These are phyloP conservation scores for Eupithecia tripunctaria DNA, from an alignment of 2,888 invertebrate genomes.

Conservation along the genomic window DNA sequence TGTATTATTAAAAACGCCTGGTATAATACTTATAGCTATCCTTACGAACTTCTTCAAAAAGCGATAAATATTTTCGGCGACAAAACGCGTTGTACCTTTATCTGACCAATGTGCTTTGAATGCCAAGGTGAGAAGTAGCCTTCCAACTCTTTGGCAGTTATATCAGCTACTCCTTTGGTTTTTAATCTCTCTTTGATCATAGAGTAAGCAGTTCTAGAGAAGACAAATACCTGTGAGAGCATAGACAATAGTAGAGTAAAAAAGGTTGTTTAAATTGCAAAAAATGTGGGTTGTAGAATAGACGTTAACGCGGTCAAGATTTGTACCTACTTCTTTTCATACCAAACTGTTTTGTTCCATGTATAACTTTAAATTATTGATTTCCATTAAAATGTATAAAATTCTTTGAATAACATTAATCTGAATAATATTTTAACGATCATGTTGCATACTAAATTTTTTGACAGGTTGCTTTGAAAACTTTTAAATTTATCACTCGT, in stretches of 20 bases:
- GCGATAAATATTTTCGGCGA: not conserved
- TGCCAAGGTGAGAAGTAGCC: conserved; percentile 95
- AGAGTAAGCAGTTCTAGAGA: conserved; percentile 91
- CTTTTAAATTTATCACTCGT: not conserved
- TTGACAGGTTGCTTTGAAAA: not conserved
- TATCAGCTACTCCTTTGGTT: conserved; percentile 89
- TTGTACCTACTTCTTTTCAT: conserved; percentile 26
- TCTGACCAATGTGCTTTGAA: conserved; percentile 92
- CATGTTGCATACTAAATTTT: not conserved
- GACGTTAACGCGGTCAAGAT: conserved; percentile 37
- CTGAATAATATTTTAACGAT: not conserved
- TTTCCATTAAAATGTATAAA: not conserved
- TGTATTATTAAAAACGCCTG: not conserved
- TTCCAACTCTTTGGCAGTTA: conserved; percentile 89
- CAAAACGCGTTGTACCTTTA: conserved; percentile 78
- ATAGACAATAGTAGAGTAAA: conserved; percentile 62
- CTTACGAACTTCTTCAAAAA: not conserved
- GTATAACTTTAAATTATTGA: not conserved
- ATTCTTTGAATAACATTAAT: not conserved
- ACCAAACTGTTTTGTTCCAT: not conserved
- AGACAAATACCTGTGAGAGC: conserved; percentile 92
- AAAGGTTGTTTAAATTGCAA: not conserved
- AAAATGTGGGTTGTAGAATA: not conserved
- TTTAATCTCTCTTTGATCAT: conserved; percentile 93
- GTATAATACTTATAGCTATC: not conserved